Evolutionary conservation across 2,113 vertebrate genomes (phyloP).

Genomic region (Mugil cephalus): DNA sequence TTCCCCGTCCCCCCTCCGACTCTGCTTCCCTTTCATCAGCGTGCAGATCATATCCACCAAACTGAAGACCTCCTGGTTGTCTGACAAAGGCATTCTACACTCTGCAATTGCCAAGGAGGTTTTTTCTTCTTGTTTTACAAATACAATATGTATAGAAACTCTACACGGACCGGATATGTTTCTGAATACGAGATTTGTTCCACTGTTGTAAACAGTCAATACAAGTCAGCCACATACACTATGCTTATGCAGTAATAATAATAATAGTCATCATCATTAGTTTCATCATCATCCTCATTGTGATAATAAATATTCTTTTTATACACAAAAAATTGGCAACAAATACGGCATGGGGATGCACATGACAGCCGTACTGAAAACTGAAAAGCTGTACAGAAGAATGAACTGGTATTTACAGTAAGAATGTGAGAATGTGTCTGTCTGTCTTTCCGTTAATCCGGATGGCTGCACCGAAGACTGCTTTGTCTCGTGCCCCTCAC

Average conservation of each 20-base stretch:
- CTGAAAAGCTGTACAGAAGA: constrained; percentile 90
- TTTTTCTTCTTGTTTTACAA: constrained; percentile 68
- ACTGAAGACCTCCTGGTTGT: constrained; percentile 65
- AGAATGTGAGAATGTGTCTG: constrained; percentile 75
- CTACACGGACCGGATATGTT: constrained; percentile 81
- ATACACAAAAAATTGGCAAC: constrained; percentile 89
- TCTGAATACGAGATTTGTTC: constrained; percentile 75
- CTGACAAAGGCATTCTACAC: constrained; percentile 70
- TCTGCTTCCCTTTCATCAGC: constrained; percentile 49
- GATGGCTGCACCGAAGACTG: constrained; percentile 71
- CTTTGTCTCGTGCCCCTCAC: constrained; percentile 76
- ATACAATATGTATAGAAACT: constrained; percentile 84
- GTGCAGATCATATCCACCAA: constrained; percentile 78
- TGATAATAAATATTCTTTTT: constrained; percentile 82
- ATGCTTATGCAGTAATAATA: constrained; percentile 79
- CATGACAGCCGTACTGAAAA: constrained; percentile 83
- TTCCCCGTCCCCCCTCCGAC: constrained; percentile 16
- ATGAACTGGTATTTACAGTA: constrained; percentile 91
- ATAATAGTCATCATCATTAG: constrained; percentile 68
- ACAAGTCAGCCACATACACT: constrained; percentile 82
- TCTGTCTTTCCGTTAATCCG: constrained; percentile 68
- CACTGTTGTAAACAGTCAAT: constrained; percentile 85
- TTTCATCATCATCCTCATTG: constrained; percentile 75
- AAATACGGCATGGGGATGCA: constrained; percentile 86
- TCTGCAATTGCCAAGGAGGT: constrained; percentile 70